A percentile compares a stretch with the other conserved stretches of the same genome.
phyloP scores from a whole-genome alignment of 2,113 vertebrate genomes.

The Ochotona curzoniae region DNA sequence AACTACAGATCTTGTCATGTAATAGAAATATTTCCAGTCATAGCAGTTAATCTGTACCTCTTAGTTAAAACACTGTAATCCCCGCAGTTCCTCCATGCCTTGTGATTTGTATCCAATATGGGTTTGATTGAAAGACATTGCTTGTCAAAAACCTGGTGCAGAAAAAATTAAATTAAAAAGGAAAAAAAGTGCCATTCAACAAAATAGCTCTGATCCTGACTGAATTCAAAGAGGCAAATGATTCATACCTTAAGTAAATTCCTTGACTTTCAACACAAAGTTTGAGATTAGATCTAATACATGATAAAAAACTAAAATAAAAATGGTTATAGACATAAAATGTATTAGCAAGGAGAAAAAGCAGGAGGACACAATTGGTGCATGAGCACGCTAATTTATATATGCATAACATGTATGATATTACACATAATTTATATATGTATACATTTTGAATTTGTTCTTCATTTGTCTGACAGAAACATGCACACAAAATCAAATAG shows the following conservation, averaged over 20 bases:
- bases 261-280: background rate
- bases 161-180: background rate
- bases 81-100: background rate
- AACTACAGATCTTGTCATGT: constrained; percentile 24
- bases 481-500: no score
- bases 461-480: no score
- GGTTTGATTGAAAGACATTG: constrained; percentile 38
- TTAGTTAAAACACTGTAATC: constrained; percentile 7
- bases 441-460: no score
- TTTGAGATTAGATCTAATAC: background rate
- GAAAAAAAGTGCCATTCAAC: background rate
- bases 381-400: no score
- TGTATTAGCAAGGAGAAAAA: background rate
- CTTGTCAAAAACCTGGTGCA: constrained; percentile 25
- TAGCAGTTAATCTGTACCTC: constrained; percentile 57
- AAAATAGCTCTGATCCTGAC: background rate
- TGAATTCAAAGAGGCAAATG: background rate
- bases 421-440: no score
- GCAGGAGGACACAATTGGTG: background rate
- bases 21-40: constrained; percentile 46
- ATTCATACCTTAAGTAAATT: background rate
- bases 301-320: background rate
- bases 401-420: no score
- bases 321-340: background rate
- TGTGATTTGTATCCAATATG: constrained; percentile 37